A percentile compares a stretch with the other conserved stretches of the same genome.
These are phyloP conservation scores for Lithophane leautieri DNA, from an alignment of 2,888 invertebrate genomes.

Conservation along the genomic window DNA sequence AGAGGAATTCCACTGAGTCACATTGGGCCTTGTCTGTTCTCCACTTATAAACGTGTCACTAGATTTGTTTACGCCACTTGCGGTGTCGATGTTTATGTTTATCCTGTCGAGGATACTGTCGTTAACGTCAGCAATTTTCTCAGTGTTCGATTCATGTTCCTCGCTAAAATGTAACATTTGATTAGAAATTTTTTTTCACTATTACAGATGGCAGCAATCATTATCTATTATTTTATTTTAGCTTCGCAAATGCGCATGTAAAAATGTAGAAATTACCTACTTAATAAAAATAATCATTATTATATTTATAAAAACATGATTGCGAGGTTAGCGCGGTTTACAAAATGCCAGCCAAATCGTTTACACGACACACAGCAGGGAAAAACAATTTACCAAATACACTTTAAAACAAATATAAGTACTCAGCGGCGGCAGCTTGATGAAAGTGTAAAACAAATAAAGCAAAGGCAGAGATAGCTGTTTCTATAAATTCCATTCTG, in stretches of 20 bases:
- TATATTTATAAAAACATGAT: not conserved
- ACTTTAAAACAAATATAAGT: not conserved
- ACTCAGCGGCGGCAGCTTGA: not conserved
- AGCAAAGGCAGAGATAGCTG: slow-evolving; percentile 8
- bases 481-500: slow-evolving; percentile 10
- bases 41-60: slow-evolving; percentile 58
- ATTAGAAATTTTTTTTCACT: not conserved
- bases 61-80: slow-evolving; percentile 78
- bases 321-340: not conserved
- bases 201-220: not conserved
- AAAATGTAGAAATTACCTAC: not conserved
- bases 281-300: not conserved
- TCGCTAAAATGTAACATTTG: slow-evolving; percentile 65
- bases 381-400: not conserved
- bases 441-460: slow-evolving; percentile 28
- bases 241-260: slow-evolving; percentile 6
- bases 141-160: slow-evolving; percentile 84
- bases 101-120: slow-evolving; percentile 95
- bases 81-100: slow-evolving; percentile 93
- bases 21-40: slow-evolving; percentile 44
- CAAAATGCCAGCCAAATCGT: not conserved
- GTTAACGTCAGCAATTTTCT: slow-evolving; percentile 95
- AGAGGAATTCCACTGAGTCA: slow-evolving; percentile 72
- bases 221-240: not conserved
- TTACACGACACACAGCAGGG: not conserved